phyloP scores from a whole-genome alignment of 2,888 invertebrate genomes.

The Isotomurus palustris region DNA sequence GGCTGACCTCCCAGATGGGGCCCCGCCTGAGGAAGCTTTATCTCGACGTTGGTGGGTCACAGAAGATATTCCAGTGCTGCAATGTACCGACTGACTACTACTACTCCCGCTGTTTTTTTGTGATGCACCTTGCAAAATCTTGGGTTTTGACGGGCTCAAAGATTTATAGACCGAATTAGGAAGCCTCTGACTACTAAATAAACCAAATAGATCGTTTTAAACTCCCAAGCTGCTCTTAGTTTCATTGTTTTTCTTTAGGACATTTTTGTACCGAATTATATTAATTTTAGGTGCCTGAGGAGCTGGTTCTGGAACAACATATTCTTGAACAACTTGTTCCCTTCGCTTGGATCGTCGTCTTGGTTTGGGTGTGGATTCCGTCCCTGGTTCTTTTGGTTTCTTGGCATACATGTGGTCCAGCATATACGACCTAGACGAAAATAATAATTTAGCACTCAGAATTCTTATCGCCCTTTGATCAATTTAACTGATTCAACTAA shows the following conservation, averaged over 20 bases:
- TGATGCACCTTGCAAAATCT: constrained; percentile 4
- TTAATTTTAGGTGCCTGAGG: constrained; percentile 37
- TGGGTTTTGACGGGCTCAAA: neutral
- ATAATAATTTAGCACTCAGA: too few relatives aligned
- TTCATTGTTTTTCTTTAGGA: too few relatives aligned
- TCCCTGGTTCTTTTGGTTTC: constrained; percentile 37
- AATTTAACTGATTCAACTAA: neutral
- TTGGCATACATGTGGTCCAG: constrained; percentile 44
- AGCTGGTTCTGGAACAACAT: constrained; percentile 24
- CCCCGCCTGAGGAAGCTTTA: neutral
- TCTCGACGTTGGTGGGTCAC: too few relatives aligned
- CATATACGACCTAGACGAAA: constrained; percentile 27
- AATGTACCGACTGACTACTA: too few relatives aligned
- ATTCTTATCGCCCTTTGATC: neutral
- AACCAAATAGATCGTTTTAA: neutral
- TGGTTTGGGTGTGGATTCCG: constrained; percentile 19
- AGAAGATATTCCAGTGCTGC: too few relatives aligned
- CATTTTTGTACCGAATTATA: constrained; percentile 33
- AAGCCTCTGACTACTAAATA: constrained; percentile 1
- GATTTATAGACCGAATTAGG: constrained; percentile 3
- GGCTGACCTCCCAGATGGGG: neutral
- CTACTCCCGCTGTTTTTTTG: neutral
- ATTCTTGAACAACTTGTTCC: constrained; percentile 17
- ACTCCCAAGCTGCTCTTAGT: too few relatives aligned
- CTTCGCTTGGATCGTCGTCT: constrained; percentile 32